These are phyloP conservation scores for Larimichthys crocea DNA, from an alignment of 2,113 vertebrate genomes.

Conservation along the genomic window DNA sequence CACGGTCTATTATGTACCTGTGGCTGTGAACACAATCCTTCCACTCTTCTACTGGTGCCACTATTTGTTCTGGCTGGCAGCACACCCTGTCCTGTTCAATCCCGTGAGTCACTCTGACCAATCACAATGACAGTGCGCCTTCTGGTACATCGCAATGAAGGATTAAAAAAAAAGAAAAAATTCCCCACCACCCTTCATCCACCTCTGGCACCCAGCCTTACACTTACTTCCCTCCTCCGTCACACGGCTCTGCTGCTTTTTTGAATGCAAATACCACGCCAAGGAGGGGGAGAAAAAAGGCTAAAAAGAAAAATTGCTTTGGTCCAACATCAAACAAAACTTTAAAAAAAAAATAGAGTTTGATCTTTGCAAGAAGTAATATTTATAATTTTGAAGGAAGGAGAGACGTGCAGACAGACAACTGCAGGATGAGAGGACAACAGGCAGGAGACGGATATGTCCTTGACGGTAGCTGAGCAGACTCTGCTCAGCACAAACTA, in stretches of 20 bases:
- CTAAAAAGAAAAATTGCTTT: conserved; percentile 38
- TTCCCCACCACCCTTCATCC: conserved; percentile 7
- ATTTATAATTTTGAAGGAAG: conserved; percentile 71
- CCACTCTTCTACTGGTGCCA: neutral
- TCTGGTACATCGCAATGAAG: conserved; percentile 8
- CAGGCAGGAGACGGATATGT: conserved; percentile 27
- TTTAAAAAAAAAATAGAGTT: conserved; percentile 19
- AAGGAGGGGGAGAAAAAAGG: neutral
- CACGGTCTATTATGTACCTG: conserved; percentile 1
- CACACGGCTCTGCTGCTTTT: conserved; percentile 19
- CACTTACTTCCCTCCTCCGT: neutral
- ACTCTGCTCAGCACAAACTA: conserved; percentile 5
- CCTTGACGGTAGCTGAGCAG: conserved; percentile 26
- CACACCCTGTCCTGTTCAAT: conserved; percentile 30
- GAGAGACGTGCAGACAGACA: conserved; percentile 6
- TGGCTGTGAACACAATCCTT: neutral
- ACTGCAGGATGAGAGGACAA: conserved; percentile 31
- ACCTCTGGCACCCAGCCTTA: conserved; percentile 13
- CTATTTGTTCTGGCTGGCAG: conserved; percentile 7
- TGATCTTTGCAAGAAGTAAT: conserved; percentile 60
- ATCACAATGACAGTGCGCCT: conserved; percentile 37
- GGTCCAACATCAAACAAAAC: conserved; percentile 22
- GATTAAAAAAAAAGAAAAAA: neutral
- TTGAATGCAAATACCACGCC: conserved; percentile 42
- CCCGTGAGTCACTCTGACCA: conserved; percentile 57